phyloP scores from a whole-genome alignment of 2,113 vertebrate genomes.

The Tragelaphus strepsiceros region DNA sequence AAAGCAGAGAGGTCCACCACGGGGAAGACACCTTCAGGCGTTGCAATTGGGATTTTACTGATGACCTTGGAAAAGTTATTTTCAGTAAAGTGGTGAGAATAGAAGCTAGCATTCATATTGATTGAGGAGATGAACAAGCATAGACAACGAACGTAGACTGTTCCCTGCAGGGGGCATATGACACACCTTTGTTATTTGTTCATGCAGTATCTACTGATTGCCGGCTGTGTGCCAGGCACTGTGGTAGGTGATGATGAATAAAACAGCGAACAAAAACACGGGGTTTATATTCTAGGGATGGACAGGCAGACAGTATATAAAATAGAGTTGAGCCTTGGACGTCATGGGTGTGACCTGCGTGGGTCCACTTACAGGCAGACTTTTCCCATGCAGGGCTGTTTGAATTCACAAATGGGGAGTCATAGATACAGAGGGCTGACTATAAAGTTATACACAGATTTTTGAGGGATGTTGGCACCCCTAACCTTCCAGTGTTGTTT shows the following conservation, averaged over 20 bases:
- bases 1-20: neutral
- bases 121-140: neutral
- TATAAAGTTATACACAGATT: neutral
- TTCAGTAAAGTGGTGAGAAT: neutral
- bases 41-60: neutral
- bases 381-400: neutral
- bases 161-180: neutral
- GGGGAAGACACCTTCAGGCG: neutral
- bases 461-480: neutral
- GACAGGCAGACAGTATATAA: neutral
- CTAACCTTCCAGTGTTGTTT: neutral
- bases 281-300: neutral
- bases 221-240: neutral
- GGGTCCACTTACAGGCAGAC: neutral
- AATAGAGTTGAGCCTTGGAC: neutral
- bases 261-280: neutral
- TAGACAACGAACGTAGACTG: neutral
- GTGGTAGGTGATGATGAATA: neutral
- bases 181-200: neutral
- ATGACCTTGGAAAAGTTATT: neutral
- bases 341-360: too few relatives aligned
- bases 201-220: neutral
- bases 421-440: neutral
- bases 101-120: neutral
- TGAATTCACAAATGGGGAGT: neutral